phyloP scores from a whole-genome alignment of 2,113 vertebrate genomes.

The Coryphaenoides rupestris region DNA sequence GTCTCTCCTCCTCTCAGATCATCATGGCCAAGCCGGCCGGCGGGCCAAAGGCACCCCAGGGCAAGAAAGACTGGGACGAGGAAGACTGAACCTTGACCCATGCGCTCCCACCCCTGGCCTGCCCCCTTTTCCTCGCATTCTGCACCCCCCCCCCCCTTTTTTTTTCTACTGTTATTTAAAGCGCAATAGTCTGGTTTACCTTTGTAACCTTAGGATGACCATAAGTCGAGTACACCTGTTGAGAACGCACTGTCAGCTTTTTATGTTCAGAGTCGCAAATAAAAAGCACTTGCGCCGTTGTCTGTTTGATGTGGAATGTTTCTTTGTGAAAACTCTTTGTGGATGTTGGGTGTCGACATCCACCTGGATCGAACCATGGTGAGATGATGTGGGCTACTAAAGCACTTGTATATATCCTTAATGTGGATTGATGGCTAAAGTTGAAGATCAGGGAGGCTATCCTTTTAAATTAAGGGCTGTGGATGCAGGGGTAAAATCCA shows the following conservation, averaged over 20 bases:
- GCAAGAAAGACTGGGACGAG: slow-evolving; percentile 94
- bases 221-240: slow-evolving; percentile 12
- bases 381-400: background rate
- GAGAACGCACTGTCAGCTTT: slow-evolving; percentile 51
- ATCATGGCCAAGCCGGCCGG: slow-evolving; percentile 98
- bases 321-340: background rate
- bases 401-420: too few relatives aligned
- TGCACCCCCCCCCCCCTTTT: slow-evolving; percentile 18
- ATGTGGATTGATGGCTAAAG: too few relatives aligned
- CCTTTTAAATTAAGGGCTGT: too few relatives aligned
- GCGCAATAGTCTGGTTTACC: slow-evolving; percentile 43
- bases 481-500: too few relatives aligned
- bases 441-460: too few relatives aligned
- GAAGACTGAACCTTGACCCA: slow-evolving; percentile 79
- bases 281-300: slow-evolving; percentile 70
- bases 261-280: slow-evolving; percentile 64
- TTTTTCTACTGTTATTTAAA: slow-evolving; percentile 72
- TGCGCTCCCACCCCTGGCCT: slow-evolving; percentile 6
- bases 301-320: background rate
- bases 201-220: slow-evolving; percentile 42
- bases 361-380: background rate
- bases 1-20: slow-evolving; percentile 71
- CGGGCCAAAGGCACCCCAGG: slow-evolving; percentile 91
- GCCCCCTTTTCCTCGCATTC: slow-evolving; percentile 25
- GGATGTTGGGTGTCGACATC: background rate